These are phyloP conservation scores for Odontomachus brunneus DNA, from an alignment of 1,140 invertebrate genomes.

Conservation along the genomic window DNA sequence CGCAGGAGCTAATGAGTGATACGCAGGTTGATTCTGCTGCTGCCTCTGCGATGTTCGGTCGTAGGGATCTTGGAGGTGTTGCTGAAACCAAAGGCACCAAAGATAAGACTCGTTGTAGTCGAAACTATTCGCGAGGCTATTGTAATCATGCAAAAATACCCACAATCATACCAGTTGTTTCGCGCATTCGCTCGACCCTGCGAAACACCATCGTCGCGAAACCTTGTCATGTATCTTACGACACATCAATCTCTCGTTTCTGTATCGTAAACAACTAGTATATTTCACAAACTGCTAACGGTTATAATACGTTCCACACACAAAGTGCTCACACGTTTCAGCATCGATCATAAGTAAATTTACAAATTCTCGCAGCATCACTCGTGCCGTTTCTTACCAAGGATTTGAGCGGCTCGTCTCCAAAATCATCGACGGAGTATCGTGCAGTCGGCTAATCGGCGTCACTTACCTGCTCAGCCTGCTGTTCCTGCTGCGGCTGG, in stretches of 20 bases:
- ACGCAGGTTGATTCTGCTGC: conserved; percentile 74
- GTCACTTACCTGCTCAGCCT: conserved; percentile 69
- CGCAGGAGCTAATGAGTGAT: conserved; percentile 76
- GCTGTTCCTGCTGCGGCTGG: conserved; percentile 74
- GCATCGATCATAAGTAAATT: too few species aligned
- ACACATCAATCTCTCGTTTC: too few species aligned
- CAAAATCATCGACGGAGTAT: conserved; percentile 9
- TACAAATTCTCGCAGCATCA: too few species aligned
- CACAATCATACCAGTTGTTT: conserved; percentile 11
- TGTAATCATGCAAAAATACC: conserved; percentile 17
- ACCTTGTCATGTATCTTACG: too few species aligned
- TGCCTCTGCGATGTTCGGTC: conserved; percentile 78
- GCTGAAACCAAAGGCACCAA: conserved; percentile 61
- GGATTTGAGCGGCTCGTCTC: not conserved
- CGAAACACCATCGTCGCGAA: too few species aligned
- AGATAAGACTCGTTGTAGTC: not conserved
- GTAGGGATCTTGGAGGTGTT: conserved; percentile 73
- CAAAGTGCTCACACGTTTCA: too few species aligned
- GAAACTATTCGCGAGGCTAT: not conserved
- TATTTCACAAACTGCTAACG: too few species aligned
- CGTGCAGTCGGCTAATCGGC: conserved; percentile 7
- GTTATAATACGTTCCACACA: too few species aligned
- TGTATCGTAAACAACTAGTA: too few species aligned
- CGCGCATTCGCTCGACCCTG: too few species aligned
- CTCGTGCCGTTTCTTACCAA: too few species aligned